Conservation (phyloP, 2,113 vertebrate species). For the Coptodon rendalli region DNA sequence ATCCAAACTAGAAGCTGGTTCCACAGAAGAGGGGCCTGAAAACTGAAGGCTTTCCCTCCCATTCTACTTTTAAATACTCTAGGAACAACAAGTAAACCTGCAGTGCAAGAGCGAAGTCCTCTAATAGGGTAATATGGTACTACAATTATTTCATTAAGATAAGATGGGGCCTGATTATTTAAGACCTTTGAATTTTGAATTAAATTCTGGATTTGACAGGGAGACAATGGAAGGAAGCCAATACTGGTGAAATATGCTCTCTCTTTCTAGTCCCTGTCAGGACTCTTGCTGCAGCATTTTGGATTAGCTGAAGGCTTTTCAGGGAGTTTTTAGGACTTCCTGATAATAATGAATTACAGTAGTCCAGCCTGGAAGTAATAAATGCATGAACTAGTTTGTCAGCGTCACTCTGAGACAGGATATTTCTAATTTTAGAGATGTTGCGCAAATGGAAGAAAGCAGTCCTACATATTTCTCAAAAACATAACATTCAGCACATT, state of each 20-base stretch:
- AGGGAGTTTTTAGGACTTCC: accelerated
- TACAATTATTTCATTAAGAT: too few relatives aligned
- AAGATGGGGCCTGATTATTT: too few relatives aligned
- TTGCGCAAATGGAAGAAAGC: background rate
- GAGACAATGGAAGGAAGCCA: too few relatives aligned
- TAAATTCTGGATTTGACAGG: too few relatives aligned
- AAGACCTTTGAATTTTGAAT: too few relatives aligned
- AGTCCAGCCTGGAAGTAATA: background rate
- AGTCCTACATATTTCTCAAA: background rate
- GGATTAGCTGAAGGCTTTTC: background rate
- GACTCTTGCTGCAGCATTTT: background rate
- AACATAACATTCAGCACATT: background rate
- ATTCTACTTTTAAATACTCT: too few relatives aligned
- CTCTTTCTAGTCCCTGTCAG: accelerated
- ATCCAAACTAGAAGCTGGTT: too few relatives aligned
- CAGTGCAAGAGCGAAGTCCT: too few relatives aligned
- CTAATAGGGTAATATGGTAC: too few relatives aligned
- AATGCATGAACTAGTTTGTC: background rate
- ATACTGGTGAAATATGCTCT: accelerated
- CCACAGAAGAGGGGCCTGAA: too few relatives aligned
- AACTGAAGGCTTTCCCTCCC: too few relatives aligned
- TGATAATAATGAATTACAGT: background rate
- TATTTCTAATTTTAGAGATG: background rate
- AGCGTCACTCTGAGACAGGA: background rate
- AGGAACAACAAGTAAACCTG: too few relatives aligned